Conservation (phyloP, 2,888 invertebrate species). For the Brenthis hecate region DNA sequence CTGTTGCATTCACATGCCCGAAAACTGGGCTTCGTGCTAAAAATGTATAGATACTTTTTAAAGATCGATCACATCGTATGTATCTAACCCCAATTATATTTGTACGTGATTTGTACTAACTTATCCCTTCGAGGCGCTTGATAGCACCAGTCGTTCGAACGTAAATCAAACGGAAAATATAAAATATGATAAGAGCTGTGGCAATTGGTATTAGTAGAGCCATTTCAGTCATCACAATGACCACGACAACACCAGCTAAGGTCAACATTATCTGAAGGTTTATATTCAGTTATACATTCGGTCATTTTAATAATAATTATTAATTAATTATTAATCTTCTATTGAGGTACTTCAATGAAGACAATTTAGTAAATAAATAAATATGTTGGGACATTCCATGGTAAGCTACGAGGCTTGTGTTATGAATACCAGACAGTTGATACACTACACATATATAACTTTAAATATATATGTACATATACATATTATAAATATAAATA, state of each 20-base stretch:
- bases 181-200: slow-evolving; percentile 83
- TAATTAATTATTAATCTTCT: too few species aligned
- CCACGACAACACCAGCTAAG: slow-evolving; percentile 88
- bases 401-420: too few species aligned
- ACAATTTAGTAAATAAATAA: too few species aligned
- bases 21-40: slow-evolving; percentile 93
- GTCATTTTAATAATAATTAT: not conserved
- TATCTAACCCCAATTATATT: too few species aligned
- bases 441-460: too few species aligned
- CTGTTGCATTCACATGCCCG: slow-evolving; percentile 89
- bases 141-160: slow-evolving; percentile 87
- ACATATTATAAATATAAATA: too few species aligned
- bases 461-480: too few species aligned
- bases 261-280: slow-evolving; percentile 86
- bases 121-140: slow-evolving; percentile 85
- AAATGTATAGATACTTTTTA: not conserved
- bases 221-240: slow-evolving; percentile 85
- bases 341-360: too few species aligned
- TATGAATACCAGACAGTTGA: too few species aligned
- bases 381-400: too few species aligned
- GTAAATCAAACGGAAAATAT: slow-evolving; percentile 84
- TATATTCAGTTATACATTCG: not conserved
- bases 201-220: slow-evolving; percentile 74
- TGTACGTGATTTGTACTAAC: slow-evolving; percentile 63
- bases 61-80: too few species aligned